Percentiles rank a stretch among this genome's conserved stretches.
phyloP scores from a whole-genome alignment of 2,113 vertebrate genomes.

The Leptobrachium leishanense region DNA sequence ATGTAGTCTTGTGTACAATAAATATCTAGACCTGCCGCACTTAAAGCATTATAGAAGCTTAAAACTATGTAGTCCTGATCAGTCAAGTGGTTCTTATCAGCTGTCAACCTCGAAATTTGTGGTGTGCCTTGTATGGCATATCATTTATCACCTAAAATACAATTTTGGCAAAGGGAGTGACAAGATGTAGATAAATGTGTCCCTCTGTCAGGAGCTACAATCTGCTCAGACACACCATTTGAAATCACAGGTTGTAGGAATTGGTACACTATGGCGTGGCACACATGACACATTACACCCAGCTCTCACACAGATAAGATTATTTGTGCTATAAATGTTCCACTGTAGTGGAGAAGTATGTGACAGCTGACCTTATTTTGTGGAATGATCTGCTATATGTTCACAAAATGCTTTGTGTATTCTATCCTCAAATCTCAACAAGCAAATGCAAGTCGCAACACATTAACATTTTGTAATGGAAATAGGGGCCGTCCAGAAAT shows the following conservation, averaged over 20 bases:
- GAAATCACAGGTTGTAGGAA: background rate
- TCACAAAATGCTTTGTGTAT: no score
- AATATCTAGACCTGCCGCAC: background rate
- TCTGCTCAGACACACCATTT: background rate
- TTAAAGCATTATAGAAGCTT: background rate
- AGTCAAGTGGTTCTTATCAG: background rate
- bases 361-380: no score
- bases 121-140: background rate
- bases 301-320: background rate
- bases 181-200: background rate
- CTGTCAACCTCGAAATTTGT: background rate
- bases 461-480: no score
- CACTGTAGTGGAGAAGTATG: no score
- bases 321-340: no score
- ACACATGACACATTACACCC: background rate
- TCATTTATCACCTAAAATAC: slow-evolving; percentile 3
- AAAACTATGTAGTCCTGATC: background rate
- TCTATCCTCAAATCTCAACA: no score
- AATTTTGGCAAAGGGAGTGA: background rate
- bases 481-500: no score
- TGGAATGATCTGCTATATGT: no score
- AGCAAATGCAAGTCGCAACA: no score
- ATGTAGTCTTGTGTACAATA: no score
- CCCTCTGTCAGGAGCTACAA: background rate
- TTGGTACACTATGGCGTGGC: background rate